Evolutionary conservation across 2,888 invertebrate species (phyloP).

Genomic region (Drosophila mayaguana): DNA sequence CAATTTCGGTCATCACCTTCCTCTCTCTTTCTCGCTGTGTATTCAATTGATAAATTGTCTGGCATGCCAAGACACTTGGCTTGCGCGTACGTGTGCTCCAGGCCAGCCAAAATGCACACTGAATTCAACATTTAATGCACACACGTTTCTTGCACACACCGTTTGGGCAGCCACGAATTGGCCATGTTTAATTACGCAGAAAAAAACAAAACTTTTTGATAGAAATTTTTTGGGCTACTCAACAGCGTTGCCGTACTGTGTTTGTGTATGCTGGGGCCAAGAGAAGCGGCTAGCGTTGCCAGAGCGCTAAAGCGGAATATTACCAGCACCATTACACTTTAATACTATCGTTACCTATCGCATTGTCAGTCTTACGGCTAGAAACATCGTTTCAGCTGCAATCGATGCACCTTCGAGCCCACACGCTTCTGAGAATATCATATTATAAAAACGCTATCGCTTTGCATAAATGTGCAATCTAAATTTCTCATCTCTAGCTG

Average conservation of each 20-base stretch:
- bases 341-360: conserved; percentile 2
- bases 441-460: neutral
- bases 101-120: conserved; percentile 50
- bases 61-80: conserved; percentile 88
- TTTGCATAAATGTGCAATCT: neutral
- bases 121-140: conserved; percentile 20
- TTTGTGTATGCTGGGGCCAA: conserved; percentile 63
- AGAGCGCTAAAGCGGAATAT: neutral
- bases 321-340: neutral
- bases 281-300: conserved; percentile 27
- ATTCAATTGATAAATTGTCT: conserved; percentile 21
- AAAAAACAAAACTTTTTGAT: conserved; percentile 38
- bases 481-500: neutral
- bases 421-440: too few species aligned
- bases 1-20: conserved; percentile 35
- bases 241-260: conserved; percentile 47
- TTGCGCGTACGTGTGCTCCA: conserved; percentile 22
- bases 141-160: conserved; percentile 13
- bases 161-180: conserved; percentile 17
- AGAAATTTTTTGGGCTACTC: conserved; percentile 36
- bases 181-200: conserved; percentile 57
- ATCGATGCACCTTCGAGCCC: neutral
- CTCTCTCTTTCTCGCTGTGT: neutral
- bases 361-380: neutral
- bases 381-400: neutral